Base-by-base conservation (phyloP, 2,113 vertebrate genomes). In the Tyrannus savana region DNA sequence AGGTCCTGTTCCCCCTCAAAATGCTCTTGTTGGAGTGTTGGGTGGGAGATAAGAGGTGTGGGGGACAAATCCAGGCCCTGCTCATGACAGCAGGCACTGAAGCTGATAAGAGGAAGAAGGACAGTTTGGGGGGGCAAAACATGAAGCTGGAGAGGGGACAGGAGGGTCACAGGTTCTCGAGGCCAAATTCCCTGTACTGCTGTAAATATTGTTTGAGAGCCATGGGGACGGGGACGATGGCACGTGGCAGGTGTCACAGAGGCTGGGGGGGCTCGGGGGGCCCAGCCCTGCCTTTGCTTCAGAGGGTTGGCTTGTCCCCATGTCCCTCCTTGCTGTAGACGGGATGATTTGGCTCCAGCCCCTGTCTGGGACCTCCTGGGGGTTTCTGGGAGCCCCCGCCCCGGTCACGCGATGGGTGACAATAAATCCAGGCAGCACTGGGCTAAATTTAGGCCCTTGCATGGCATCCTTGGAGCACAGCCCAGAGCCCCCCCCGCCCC, bases 131-230 rank as follows among this genome's bases (percentile, higher is more conserved):
- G 35, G 71, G 66, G n/a, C 11, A 44, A 10, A 13, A 28, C 2
- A 1, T 5, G 14, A 3, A 30, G 42, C 42, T 16, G 24, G 4
- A 37, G 7, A 28, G 9, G 35, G 18, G 2, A 13, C 22, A 4
- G 69, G 9, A 6, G n/a, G 71, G 44, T 37, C 66, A 60, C 39
- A 56, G 39, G 12, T 42, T 77, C 50, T 80, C 2, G 4, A 60
- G 31, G 44, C 89, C 85, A 69, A 46, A 23, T 52, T 39, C 64
- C 82, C 47, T 13, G 37, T 14, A 39, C 2, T 1, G 1, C 83
- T 75, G 94, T 92, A 92, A 96, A 97, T 96, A 95, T 96, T 96
- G 80, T 93, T 63, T 21, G 53, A 90, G 83, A 92, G 68, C 94
- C 95, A 95, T 93, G 95, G 95, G 89, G 93, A 96, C 77, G 0